Conservation (phyloP, 2,888 invertebrate genomes). For the Hypolimnas misippus region DNA sequence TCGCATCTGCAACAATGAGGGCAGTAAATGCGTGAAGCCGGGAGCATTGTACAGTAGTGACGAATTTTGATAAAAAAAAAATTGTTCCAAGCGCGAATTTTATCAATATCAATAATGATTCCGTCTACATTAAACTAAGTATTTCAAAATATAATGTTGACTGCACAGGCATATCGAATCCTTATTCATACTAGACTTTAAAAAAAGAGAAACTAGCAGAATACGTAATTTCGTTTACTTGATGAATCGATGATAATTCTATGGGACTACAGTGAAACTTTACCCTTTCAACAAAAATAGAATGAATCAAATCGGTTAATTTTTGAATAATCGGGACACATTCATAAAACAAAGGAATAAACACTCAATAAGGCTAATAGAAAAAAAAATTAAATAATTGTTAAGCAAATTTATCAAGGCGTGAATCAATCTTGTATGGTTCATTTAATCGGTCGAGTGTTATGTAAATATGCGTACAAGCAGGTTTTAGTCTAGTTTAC, state of each 20-base stretch:
- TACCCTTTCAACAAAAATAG: neutral
- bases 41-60: slow-evolving; percentile 60
- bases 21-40: slow-evolving; percentile 62
- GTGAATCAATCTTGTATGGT: neutral
- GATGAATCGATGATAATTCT: too few relatives aligned
- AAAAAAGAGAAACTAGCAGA: too few relatives aligned
- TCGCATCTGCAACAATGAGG: slow-evolving; percentile 48
- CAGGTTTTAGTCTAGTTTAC: slow-evolving; percentile 27
- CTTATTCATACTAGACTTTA: too few relatives aligned
- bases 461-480: slow-evolving; percentile 3
- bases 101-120: neutral
- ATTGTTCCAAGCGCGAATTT: slow-evolving; percentile 41
- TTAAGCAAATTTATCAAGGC: neutral
- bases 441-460: neutral
- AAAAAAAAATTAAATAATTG: too few relatives aligned
- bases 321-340: too few relatives aligned
- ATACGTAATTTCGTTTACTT: too few relatives aligned
- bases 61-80: slow-evolving; percentile 59
- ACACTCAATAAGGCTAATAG: too few relatives aligned
- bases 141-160: neutral
- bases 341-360: too few relatives aligned
- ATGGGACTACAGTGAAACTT: too few relatives aligned
- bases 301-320: too few relatives aligned
- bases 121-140: neutral
- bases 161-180: neutral